Percentiles rank a stretch among this genome's conserved stretches.
Evolutionary conservation across 1,140 invertebrate genomes (phyloP).

Genomic region (Apis laboriosa): DNA sequence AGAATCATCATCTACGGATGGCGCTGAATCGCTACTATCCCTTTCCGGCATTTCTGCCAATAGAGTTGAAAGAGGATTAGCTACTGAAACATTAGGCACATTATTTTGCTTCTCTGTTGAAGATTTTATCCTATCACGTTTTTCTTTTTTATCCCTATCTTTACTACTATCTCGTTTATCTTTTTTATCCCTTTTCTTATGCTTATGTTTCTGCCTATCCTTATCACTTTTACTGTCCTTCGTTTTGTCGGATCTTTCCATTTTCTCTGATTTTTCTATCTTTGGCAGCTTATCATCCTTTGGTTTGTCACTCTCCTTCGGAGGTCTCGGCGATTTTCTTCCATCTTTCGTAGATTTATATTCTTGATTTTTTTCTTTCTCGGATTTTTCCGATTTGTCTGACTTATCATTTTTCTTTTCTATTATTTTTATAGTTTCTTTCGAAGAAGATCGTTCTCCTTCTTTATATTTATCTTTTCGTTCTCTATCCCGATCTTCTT

Average conservation of each 20-base stretch:
- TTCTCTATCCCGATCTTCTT: constrained; percentile 81
- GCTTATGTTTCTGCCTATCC: constrained; percentile 80
- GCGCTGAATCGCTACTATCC: constrained; percentile 77
- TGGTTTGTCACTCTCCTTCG: constrained; percentile 78
- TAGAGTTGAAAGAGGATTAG: constrained; percentile 66
- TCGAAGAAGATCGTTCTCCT: constrained; percentile 78
- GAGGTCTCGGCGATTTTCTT: constrained; percentile 71
- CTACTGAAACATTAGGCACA: constrained; percentile 44
- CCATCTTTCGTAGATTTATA: constrained; percentile 79
- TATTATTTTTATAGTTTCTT: constrained; percentile 69
- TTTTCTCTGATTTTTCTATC: constrained; percentile 77
- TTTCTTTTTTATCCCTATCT: constrained; percentile 79
- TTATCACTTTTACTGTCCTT: constrained; percentile 76
- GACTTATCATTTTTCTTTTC: constrained; percentile 73
- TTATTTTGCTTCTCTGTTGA: constrained; percentile 70
- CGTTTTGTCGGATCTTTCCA: constrained; percentile 81
- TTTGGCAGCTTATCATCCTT: constrained; percentile 79
- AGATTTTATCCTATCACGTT: constrained; percentile 73
- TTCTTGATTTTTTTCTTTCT: constrained; percentile 81
- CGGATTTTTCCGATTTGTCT: constrained; percentile 72
- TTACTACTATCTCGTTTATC: constrained; percentile 82
- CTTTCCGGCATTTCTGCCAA: constrained; percentile 72
- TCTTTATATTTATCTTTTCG: constrained; percentile 81
- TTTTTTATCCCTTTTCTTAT: constrained; percentile 80
- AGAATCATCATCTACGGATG: constrained; percentile 74